phyloP scores from a whole-genome alignment of 2,888 invertebrate genomes.

The Ormyrus thymus region DNA sequence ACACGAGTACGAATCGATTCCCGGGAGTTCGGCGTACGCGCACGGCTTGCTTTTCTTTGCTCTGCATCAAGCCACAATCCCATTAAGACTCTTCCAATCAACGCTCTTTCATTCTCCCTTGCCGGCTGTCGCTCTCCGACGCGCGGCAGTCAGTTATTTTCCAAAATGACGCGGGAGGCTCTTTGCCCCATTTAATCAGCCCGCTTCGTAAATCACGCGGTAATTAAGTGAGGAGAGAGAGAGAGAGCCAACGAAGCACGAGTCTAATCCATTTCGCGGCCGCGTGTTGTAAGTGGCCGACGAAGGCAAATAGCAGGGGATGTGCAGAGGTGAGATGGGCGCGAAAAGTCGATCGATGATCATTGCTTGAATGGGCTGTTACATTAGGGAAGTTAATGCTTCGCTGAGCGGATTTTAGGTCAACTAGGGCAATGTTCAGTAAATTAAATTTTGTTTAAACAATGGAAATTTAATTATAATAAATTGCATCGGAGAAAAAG shows the following conservation, averaged over 20 bases:
- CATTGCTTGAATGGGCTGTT: no score
- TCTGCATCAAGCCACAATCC: conserved; percentile 50
- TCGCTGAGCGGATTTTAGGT: no score
- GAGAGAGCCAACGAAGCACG: conserved; percentile 4
- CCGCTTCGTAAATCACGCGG: conserved; percentile 65
- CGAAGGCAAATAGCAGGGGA: no score
- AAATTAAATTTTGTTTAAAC: no score
- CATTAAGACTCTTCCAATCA: conserved; percentile 55
- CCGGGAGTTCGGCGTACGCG: conserved; percentile 15
- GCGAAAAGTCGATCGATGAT: no score
- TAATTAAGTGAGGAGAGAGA: conserved; percentile 68
- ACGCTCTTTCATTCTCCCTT: conserved; percentile 53
- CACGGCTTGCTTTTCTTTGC: conserved; percentile 33
- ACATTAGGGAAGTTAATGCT: no score
- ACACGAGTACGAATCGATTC: conserved; percentile 27
- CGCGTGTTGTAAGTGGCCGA: not conserved
- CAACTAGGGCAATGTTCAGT: no score
- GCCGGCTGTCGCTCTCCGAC: conserved; percentile 36
- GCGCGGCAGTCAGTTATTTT: conserved; percentile 46
- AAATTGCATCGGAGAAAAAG: no score
- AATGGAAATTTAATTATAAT: no score
- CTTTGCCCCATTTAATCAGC: conserved; percentile 59
- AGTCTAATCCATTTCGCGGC: conserved; percentile 67
- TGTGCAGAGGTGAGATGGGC: no score
- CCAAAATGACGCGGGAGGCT: conserved; percentile 52